A percentile compares a stretch with the other conserved stretches of the same genome.
These are phyloP conservation scores for Zoanthus sociatus DNA, from an alignment of 92 coral and sea anemone species.

Conservation along the genomic window DNA sequence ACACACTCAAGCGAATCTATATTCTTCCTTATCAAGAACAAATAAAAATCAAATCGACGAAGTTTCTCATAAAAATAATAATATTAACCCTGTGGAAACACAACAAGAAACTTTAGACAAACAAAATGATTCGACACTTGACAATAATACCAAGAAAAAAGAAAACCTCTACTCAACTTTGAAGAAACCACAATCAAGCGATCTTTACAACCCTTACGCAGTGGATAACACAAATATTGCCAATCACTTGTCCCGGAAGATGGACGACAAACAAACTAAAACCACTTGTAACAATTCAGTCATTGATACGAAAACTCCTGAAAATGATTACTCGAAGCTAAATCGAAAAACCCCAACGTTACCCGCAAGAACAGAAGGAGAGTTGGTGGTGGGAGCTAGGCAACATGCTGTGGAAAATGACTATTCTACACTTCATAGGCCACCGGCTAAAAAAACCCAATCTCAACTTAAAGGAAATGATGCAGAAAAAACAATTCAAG, in stretches of 20 bases:
- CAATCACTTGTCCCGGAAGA: neutral
- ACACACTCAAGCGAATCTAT: neutral
- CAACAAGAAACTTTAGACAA: neutral
- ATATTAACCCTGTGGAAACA: neutral
- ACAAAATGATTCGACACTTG: neutral
- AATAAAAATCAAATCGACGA: slow-evolving; percentile 18
- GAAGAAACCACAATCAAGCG: slow-evolving; percentile 18
- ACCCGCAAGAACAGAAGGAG: neutral
- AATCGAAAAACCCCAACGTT: neutral
- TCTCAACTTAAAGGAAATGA: no score
- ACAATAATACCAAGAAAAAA: neutral
- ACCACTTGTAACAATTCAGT: slow-evolving; percentile 9
- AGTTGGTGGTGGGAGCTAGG: neutral
- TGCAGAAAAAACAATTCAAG: neutral
- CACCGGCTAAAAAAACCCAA: neutral
- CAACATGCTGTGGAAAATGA: slow-evolving; percentile 31
- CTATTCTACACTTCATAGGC: slow-evolving; percentile 24
- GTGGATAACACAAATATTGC: slow-evolving; percentile 10
- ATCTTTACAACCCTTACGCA: slow-evolving; percentile 27
- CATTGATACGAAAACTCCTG: slow-evolving; percentile 15
- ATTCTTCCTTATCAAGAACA: slow-evolving; percentile 30
- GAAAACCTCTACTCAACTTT: slow-evolving; percentile 26
- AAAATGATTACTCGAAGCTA: slow-evolving; percentile 25
- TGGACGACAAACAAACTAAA: slow-evolving; percentile 23
- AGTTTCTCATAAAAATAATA: neutral